phyloP scores from a whole-genome alignment of 37 sponge, comb jelly and placozoan species.

The Bolinopsis microptera region DNA sequence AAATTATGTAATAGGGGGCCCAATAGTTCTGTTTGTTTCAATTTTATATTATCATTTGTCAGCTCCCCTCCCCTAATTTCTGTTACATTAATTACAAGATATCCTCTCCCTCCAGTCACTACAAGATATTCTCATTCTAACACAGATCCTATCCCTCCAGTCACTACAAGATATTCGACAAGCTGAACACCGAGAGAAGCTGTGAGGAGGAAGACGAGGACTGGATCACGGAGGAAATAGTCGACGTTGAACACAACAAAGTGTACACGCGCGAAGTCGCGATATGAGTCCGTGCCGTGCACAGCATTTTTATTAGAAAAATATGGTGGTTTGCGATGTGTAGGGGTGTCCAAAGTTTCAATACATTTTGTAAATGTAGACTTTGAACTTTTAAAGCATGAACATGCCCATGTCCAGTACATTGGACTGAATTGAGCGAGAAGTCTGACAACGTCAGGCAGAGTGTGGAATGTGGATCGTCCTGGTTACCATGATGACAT shows the following conservation, averaged over 20 bases:
- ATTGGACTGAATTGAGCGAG: neutral
- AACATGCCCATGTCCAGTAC: neutral
- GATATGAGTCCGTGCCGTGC: neutral
- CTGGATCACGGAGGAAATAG: constrained; percentile 60
- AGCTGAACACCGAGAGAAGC: constrained; percentile 4
- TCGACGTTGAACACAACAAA: constrained; percentile 56
- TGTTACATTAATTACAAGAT: too few species aligned
- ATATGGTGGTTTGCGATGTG: neutral
- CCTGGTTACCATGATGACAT: too few species aligned
- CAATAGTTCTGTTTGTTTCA: too few species aligned
- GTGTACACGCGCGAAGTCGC: constrained; percentile 56
- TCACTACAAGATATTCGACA: constrained; percentile 49
- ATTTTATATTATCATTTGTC: too few species aligned
- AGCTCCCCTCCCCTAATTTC: too few species aligned
- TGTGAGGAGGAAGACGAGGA: constrained; percentile 24
- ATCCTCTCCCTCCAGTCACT: constrained; percentile 19
- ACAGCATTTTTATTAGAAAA: neutral
- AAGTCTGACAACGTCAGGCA: too few species aligned
- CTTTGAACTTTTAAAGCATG: neutral
- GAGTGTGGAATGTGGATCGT: too few species aligned
- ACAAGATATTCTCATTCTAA: constrained; percentile 29
- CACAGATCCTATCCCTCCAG: neutral
- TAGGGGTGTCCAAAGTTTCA: neutral
- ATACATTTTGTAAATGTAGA: neutral
- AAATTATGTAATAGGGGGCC: too few species aligned